Base-by-base conservation (phyloP, 2,888 invertebrate species). In the Parascotia fuliginaria region DNA sequence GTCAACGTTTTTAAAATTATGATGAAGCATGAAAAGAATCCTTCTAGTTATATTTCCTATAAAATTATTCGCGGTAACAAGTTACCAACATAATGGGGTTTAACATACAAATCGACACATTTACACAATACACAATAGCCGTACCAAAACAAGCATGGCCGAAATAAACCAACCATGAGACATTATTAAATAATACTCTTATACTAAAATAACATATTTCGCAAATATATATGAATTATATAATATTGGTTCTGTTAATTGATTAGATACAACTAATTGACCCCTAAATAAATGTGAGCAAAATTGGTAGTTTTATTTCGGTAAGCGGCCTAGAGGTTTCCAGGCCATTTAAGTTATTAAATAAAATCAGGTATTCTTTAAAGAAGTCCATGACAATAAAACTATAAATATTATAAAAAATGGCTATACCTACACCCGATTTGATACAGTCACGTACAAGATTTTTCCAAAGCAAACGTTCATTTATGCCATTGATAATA, bases 111-210 rank as follows among this genome's bases (percentile, higher is more conserved):
- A 55, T 50, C 45, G 31, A 14, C 31, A 19, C 41, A 42, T 61
- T 62, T 56, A 56, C 66, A 55, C 58, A 62, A 50, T 11, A 27
- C 24, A 9, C 12, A 29, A 43, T 16, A 37, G 44, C 55, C 52
- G 52, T 56, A 49, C n/a, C 55, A 48, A 54, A 65, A 55, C 48
- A 53, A 52, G 42, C 57, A 40, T 51, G 45, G 40, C 29, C 34
- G 28, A 40, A 41, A 37, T 55, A 52, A 42, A 61, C 46, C 53
- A 55, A 13, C 70, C 70, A 36, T 69, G 62, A 65, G 62, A 69
- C 42, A 3, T 16, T 49, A 14, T 66, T 69, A 62, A 54, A 66
- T 66, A 66, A 66, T 53, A 42, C 16, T 42, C 44, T 19, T 19
- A 19, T 24, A 24, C 7, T 24, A 32, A 15, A 29, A 15, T 16